These are phyloP conservation scores for Megatriorchis doriae DNA, from an alignment of 2,113 vertebrate species.

Conservation along the genomic window DNA sequence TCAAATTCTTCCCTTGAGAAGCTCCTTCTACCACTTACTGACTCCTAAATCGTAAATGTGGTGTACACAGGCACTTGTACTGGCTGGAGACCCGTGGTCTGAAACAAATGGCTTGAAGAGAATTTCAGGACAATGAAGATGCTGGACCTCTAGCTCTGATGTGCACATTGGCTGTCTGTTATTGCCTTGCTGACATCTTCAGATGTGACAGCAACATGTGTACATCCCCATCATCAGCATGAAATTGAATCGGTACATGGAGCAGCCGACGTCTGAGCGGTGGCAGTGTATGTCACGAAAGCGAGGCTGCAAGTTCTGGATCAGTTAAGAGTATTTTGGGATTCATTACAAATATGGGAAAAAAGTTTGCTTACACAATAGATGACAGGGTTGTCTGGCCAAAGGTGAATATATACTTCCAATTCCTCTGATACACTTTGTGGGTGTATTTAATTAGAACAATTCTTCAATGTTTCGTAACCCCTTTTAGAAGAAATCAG, in stretches of 20 bases:
- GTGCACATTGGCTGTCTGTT: too few relatives aligned
- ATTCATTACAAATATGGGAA: neutral
- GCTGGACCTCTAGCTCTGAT: neutral
- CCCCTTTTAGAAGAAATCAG: neutral
- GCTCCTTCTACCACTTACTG: neutral
- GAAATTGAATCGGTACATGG: fast-evolving
- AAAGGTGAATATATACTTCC: neutral
- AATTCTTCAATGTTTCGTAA: neutral
- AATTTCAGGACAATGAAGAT: neutral
- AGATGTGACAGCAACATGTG: neutral
- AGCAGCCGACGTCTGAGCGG: neutral
- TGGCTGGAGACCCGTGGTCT: fast-evolving
- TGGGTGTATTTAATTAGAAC: neutral
- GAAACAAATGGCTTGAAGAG: neutral
- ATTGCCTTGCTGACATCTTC: neutral
- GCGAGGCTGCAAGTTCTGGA: neutral
- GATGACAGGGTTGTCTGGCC: neutral
- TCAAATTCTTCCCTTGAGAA: neutral
- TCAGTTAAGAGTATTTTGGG: neutral
- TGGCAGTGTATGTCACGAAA: neutral
- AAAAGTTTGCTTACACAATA: neutral
- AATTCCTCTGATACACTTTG: neutral
- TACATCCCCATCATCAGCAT: neutral
- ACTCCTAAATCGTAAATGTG: neutral
- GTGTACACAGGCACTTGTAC: fast-evolving